Conservation (phyloP, 2,888 invertebrate species). For the Nomada ruficornis region DNA sequence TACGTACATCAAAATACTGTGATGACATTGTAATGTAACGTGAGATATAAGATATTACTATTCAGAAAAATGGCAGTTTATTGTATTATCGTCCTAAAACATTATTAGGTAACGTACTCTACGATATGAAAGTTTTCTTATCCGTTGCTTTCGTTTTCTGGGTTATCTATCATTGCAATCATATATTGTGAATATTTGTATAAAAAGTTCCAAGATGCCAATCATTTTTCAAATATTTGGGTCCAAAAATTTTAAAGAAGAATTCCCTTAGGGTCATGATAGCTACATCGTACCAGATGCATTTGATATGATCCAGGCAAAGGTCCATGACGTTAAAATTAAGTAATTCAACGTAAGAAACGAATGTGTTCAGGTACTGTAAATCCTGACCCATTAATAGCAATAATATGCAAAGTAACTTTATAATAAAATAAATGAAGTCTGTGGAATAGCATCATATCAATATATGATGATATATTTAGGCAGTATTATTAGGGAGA, state of each 20-base stretch:
- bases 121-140: constrained; percentile 68
- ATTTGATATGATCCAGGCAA: constrained; percentile 67
- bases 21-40: constrained; percentile 78
- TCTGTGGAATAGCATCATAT: constrained; percentile 72
- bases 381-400: constrained; percentile 71
- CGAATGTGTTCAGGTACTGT: constrained; percentile 73
- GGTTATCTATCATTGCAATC: constrained; percentile 69
- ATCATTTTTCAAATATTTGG: constrained; percentile 71
- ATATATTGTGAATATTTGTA: constrained; percentile 64
- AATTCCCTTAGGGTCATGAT: constrained; percentile 60
- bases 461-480: constrained; percentile 72
- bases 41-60: constrained; percentile 67
- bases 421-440: constrained; percentile 63
- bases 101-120: constrained; percentile 48
- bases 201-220: constrained; percentile 77
- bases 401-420: constrained; percentile 74
- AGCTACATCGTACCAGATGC: constrained; percentile 63
- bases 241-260: constrained; percentile 62
- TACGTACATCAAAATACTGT: constrained; percentile 79
- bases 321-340: constrained; percentile 77
- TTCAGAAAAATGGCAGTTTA: constrained; percentile 66
- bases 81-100: constrained; percentile 49
- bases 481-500: constrained; percentile 74
- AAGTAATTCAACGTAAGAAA: constrained; percentile 66
- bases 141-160: constrained; percentile 78